Conservation (phyloP, 2,888 invertebrate species). For the Erannis defoliaria region DNA sequence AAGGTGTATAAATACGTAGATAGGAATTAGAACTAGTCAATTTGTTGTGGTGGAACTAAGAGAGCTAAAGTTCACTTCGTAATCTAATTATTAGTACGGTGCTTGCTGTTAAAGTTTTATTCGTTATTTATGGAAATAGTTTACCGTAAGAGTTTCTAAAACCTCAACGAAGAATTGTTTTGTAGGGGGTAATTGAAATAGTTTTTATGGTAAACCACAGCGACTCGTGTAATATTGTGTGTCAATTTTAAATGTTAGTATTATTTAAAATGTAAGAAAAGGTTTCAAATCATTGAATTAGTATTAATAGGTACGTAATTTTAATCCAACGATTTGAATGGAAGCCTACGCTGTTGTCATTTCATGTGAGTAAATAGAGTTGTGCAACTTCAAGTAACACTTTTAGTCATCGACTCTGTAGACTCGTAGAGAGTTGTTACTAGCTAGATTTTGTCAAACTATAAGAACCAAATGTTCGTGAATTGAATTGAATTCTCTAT, state of each 20-base stretch:
- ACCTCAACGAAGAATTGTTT: slow-evolving; percentile 74
- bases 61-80: slow-evolving; percentile 76
- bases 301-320: slow-evolving; percentile 49
- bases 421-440: slow-evolving; percentile 72
- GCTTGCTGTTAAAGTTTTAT: slow-evolving; percentile 80
- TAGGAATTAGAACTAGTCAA: slow-evolving; percentile 84
- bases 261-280: slow-evolving; percentile 64
- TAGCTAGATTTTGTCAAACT: slow-evolving; percentile 72
- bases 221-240: slow-evolving; percentile 55
- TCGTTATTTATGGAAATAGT: slow-evolving; percentile 67
- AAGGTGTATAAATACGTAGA: slow-evolving; percentile 70
- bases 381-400: slow-evolving; percentile 60
- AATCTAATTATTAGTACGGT: slow-evolving; percentile 79
- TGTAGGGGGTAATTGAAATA: slow-evolving; percentile 57
- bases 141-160: slow-evolving; percentile 62
- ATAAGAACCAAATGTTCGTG: slow-evolving; percentile 72
- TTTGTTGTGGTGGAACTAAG: slow-evolving; percentile 83
- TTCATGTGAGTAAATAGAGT: slow-evolving; percentile 55
- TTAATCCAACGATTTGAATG: slow-evolving; percentile 66
- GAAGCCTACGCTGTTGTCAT: slow-evolving; percentile 61
- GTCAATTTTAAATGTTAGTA: slow-evolving; percentile 62
- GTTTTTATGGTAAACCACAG: slow-evolving; percentile 57
- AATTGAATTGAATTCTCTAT: slow-evolving; percentile 76
- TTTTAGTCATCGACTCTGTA: slow-evolving; percentile 77
- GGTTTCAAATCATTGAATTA: slow-evolving; percentile 80